Evolutionary conservation across 35 echinoderm and acorn worm species (phyloP).

Genomic region (Acanthaster planci): DNA sequence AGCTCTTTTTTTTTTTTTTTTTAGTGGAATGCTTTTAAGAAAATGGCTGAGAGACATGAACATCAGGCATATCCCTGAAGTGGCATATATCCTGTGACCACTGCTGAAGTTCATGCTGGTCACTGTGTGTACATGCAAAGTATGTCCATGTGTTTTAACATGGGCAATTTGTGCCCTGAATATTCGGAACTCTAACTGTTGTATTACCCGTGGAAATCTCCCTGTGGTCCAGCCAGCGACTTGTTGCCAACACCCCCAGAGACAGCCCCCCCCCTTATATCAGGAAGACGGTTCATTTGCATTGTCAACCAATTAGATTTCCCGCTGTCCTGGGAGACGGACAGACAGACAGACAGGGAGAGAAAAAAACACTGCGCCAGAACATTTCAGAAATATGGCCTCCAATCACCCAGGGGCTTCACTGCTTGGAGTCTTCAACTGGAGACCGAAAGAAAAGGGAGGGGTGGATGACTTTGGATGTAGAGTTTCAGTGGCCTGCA

Average conservation of each 20-base stretch:
- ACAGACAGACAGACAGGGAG: neutral
- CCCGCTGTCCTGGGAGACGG: constrained; percentile 2
- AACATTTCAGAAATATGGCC: constrained; percentile 17
- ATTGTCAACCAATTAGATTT: constrained; percentile 20
- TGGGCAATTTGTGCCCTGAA: too few species aligned
- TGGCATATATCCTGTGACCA: too few species aligned
- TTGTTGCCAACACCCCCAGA: constrained; percentile 11
- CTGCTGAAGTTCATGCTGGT: too few species aligned
- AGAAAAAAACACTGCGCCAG: neutral
- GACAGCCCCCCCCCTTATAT: neutral
- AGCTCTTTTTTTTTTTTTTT: too few species aligned
- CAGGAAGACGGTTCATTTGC: constrained; percentile 10
- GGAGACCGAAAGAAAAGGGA: neutral
- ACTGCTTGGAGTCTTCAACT: neutral
- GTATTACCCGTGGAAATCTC: neutral
- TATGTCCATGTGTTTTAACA: too few species aligned
- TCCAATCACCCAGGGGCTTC: neutral
- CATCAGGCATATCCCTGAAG: too few species aligned
- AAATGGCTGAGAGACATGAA: too few species aligned
- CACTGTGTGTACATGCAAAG: too few species aligned
- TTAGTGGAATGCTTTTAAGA: too few species aligned
- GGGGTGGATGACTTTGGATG: neutral
- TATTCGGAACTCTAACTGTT: too few species aligned
- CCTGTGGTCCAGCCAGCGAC: constrained; percentile 11
- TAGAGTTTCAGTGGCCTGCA: neutral